Evolutionary conservation across 1,140 invertebrate genomes (phyloP), one percentile per base, ranked within the genome.

Genomic region (Hylaeus anthracinus): DNA sequence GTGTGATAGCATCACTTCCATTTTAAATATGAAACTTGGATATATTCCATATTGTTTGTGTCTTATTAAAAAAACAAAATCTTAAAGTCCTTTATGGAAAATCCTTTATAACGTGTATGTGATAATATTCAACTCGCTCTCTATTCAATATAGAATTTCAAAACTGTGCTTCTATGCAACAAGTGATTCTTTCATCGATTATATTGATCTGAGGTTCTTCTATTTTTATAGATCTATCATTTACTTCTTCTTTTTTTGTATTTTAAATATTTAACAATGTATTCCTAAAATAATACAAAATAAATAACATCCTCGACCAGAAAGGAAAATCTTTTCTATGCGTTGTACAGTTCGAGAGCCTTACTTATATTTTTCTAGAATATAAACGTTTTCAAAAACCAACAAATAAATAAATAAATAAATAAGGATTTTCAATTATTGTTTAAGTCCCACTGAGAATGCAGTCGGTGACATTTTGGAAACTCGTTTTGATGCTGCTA

Each of bases 131-230:
- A 26, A 26, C 26, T 26, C 43, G 77, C 79, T 86, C 60, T 88
- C 37, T 82, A 78, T 83, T 63, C 79, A 72, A 81, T 14, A 88
- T 88, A 88, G 71, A 88, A 88, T 85, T 85, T 88, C 37, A 72
- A 83, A 82, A 72, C 53, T 67, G 88, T 88, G 87, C 87, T 79
- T 65, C 81, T 88, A 88, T 26, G 64, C 88, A 89, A 89, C 88
- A 84, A 89, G 85, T 88, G 87, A 85, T 60, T 56, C 26, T 72
- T 84, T 80, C 82, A 63, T 86, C 26, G n/a, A 85, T 82, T 85
- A 55, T 63, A 43, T 85, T 64, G 51, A 78, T 78, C 70, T 73
- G 66, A 81, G 53, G 45, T 76, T 14, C 26, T 73, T 2, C 8
- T 76, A 84, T 14, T 3, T 56, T 74, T 84, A 67, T 0, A 75